A percentile compares a stretch with the other conserved stretches of the same genome.
Conservation (phyloP, 2,888 invertebrate species). For the Tetragnatha montana region DNA sequence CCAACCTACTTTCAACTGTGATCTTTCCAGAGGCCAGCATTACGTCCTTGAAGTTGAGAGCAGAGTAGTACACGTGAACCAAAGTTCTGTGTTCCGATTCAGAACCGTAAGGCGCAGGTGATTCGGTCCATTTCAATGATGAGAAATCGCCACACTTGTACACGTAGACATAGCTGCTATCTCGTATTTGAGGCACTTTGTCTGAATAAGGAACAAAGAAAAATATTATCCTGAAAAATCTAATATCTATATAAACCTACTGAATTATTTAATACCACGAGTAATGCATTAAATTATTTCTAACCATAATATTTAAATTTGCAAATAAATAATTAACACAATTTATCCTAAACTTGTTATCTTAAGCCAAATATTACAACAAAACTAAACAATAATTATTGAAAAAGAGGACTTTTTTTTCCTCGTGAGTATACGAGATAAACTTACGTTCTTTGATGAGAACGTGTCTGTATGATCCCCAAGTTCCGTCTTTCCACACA, state of each 20-base stretch:
- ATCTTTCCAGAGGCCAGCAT: conserved; percentile 98
- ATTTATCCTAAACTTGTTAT: too few relatives aligned
- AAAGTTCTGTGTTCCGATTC: conserved; percentile 69
- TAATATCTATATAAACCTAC: too few relatives aligned
- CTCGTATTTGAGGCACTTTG: conserved; percentile 77
- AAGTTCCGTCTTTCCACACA: conserved; percentile 80
- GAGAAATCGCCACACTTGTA: conserved; percentile 91
- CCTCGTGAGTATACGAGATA: too few relatives aligned
- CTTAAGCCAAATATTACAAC: too few relatives aligned
- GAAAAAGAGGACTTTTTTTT: too few relatives aligned
- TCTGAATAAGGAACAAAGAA: conserved; percentile 18
- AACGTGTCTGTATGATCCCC: conserved; percentile 78
- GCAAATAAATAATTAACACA: too few relatives aligned
- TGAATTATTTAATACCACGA: too few relatives aligned
- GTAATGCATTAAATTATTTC: too few relatives aligned
- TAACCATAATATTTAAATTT: too few relatives aligned
- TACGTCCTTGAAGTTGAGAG: conserved; percentile 80
- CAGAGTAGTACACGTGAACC: conserved; percentile 75
- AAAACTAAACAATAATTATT: too few relatives aligned
- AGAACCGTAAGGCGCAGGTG: conserved; percentile 79
- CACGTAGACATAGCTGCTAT: conserved; percentile 97
- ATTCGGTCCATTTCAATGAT: conserved; percentile 94
- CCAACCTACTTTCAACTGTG: conserved; percentile 77
- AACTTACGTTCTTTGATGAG: conserved; percentile 57
- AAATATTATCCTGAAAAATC: too few relatives aligned